These are phyloP conservation scores for Nothocercus julius DNA, from an alignment of 2,113 vertebrate species.

Conservation along the genomic window DNA sequence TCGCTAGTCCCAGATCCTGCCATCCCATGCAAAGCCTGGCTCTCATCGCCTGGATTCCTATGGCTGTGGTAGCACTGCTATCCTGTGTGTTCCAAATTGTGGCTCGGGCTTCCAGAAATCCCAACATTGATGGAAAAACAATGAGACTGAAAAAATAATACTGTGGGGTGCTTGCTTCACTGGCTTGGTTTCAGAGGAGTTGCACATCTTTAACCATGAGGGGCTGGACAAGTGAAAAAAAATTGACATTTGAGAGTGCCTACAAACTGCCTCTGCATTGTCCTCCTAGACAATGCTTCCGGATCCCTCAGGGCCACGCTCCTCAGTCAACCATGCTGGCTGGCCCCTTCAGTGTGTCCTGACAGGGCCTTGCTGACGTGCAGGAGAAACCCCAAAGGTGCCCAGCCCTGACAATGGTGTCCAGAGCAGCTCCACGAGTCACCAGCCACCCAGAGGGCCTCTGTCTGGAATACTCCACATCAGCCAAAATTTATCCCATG, in stretches of 20 bases:
- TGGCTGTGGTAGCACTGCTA: neutral
- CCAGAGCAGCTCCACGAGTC: slow-evolving; percentile 8
- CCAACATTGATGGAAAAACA: neutral
- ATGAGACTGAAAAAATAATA: neutral
- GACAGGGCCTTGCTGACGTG: slow-evolving; percentile 23
- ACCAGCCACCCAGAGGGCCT: neutral
- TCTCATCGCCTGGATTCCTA: neutral
- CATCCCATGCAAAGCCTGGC: neutral
- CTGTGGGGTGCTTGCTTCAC: neutral
- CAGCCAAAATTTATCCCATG: neutral
- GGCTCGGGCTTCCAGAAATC: neutral
- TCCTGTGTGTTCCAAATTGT: neutral
- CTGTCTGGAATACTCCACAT: neutral
- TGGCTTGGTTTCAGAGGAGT: slow-evolving; percentile 15
- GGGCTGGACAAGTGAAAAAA: neutral
- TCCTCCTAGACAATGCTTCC: slow-evolving; percentile 58
- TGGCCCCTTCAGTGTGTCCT: slow-evolving; percentile 32
- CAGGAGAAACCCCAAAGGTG: slow-evolving; percentile 51
- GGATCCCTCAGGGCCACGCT: slow-evolving; percentile 29
- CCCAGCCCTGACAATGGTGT: slow-evolving; percentile 48
- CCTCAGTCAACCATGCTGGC: neutral
- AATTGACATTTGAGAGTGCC: slow-evolving; percentile 17
- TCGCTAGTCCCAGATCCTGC: neutral
- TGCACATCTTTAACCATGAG: slow-evolving; percentile 9
- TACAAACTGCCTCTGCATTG: slow-evolving; percentile 29